Evolutionary conservation across 1,140 invertebrate genomes (phyloP), one percentile per base, ranked within the genome.

Genomic region (Penaeus japonicus): DNA sequence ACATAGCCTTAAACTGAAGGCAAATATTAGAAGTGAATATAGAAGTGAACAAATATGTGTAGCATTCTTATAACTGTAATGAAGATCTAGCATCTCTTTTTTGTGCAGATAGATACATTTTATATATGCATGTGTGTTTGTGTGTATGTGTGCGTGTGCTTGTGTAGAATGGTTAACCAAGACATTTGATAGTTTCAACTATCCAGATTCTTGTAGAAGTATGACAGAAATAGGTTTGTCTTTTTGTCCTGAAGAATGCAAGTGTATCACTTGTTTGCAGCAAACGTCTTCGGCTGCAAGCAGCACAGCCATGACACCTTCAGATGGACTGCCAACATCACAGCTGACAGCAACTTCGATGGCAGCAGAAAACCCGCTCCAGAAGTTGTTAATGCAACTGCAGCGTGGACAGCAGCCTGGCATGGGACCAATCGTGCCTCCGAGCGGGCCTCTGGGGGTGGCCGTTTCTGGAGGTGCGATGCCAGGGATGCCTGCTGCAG

Each of bases 331-430:
- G 35, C 59, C 84, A 53, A 80, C 84, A 54, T 88, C 86, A 24
- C 84, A 86, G 80, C 80, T 84, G 12, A 55, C 89, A 70, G 85
- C 80, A 78, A 82, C 89, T 47, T 86, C 89, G 47, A 90, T 87
- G 70, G 70, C 79, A 39, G 89, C 84, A 30, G 89, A 90, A 78
- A 90, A 86, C 57, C 89, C 89, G 18, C 73, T 90, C 47, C 89
- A 90, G 57, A 90, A 90, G 75, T 83, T 90, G 78, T 84, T 90
- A 57, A 20, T 90, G 54, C 89, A 90, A 59, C 70, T 90, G 18
- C 89, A 90, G 55, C 73, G 89, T 22, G 89, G 89, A 18, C 84
- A 85, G n/a, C 89, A 90, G 65, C 54, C 86, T 17, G 85, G 75
- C 65, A 77, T 89, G 81, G 53, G 62, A 54, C 59, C 75, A 39